Evolutionary conservation across 2,797 vertebrate genomes (phyloP), one percentile per base, ranked within the genome.

Genomic region (Labroides dimidiatus): DNA sequence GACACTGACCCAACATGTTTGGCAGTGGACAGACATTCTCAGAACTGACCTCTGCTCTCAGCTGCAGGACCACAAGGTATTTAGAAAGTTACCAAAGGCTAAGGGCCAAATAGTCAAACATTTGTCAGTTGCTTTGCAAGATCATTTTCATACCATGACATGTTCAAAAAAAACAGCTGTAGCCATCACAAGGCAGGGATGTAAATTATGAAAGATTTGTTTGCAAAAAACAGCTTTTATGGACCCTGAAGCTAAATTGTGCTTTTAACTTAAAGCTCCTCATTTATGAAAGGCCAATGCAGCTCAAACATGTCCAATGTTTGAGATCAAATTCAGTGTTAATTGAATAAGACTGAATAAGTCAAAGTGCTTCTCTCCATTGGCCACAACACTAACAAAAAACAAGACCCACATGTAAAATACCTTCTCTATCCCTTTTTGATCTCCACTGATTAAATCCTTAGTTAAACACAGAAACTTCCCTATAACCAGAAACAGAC

Each of bases 91-190:
- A 24, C 55, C 0, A 4, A 27, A 36, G 78, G 62, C 17, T 51
- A n/a, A 72, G 66, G 57, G 70, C 16, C 55, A 59, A 54, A 70
- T 48, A 21, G 37, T 37, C 13, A 17, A 45, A 23, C 2, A 57
- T 79, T 75, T 50, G 41, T 80, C 56, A 42, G 49, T 51, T 15
- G 36, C 37, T 52, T 68, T 71, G 37, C 43, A 23, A 49, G 19
- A 54, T 69, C 0, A 70, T 70, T 74, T 48, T 64, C 62, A 68
- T 78, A 57, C 47, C 45, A 47, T 3, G 39, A 50, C 54, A 59
- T 64, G 48, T 41, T 21, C 36, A 74, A 14, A 4, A 10, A 72
- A 54, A 60, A 15, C 19, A 41, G 13, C 0, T 13, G 0, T 24
- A 47, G 45, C 23, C 33, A 51, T 55, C 43, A 21, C 76, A 68